phyloP scores from a whole-genome alignment of 2,888 invertebrate species.

The Asteroscopus sphinx region DNA sequence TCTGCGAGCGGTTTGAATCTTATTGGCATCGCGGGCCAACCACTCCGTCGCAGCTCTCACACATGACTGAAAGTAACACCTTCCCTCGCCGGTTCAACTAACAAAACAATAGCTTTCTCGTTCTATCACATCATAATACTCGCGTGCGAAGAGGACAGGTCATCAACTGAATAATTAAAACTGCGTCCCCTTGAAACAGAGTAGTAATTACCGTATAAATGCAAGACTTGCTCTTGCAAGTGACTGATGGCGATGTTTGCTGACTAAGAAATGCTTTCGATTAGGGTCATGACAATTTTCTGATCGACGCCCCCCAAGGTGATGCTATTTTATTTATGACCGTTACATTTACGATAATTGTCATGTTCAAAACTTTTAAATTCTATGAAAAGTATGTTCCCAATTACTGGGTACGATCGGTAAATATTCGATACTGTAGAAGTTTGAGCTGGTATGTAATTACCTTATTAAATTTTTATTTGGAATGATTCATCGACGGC shows the following conservation, averaged over 20 bases:
- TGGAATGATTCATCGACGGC: constrained; percentile 51
- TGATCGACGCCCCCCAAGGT: constrained; percentile 66
- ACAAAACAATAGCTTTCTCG: constrained; percentile 64
- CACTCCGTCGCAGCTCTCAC: constrained; percentile 71
- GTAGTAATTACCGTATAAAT: constrained; percentile 74
- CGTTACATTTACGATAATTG: constrained; percentile 74
- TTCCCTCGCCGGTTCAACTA: constrained; percentile 43
- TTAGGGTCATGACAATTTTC: constrained; percentile 80
- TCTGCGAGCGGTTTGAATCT: constrained; percentile 83
- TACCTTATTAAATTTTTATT: constrained; percentile 62
- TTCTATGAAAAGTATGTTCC: constrained; percentile 67
- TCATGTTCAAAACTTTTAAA: constrained; percentile 70
- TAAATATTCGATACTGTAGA: constrained; percentile 57
- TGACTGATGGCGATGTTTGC: constrained; percentile 76
- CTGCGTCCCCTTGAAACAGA: constrained; percentile 73
- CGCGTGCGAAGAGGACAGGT: constrained; percentile 61
- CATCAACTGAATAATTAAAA: constrained; percentile 83
- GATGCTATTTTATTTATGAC: constrained; percentile 74
- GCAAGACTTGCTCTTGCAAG: constrained; percentile 73
- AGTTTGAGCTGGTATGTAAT: constrained; percentile 57
- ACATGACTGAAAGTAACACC: constrained; percentile 74
- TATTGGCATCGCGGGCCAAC: constrained; percentile 83
- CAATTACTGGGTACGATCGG: constrained; percentile 61
- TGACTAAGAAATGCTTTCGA: constrained; percentile 69
- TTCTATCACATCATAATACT: constrained; percentile 44